Base-by-base conservation (phyloP, 2,797 vertebrate species). In the Falco berigora region DNA sequence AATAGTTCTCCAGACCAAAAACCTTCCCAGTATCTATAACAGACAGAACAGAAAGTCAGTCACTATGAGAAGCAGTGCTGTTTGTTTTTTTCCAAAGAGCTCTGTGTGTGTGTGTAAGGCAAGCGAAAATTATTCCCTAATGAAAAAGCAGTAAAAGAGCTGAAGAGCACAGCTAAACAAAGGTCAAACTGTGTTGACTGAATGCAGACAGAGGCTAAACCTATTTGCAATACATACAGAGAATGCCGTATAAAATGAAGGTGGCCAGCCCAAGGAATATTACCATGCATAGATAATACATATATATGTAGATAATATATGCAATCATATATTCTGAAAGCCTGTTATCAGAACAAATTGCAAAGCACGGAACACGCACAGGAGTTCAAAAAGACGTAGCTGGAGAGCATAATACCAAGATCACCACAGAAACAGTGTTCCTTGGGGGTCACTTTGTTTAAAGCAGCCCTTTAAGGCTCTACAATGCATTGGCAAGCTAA, bases 111-210 rank as follows among this genome's bases (percentile, higher is more conserved):
- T 53, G 24, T 89, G 56, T 53, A 87, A 91, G 72, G 46, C 36
- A 67, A 81, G 52, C 82, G 52, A 71, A 86, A 96, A 89, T 34
- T 13, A 76, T 79, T 79, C 83, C 63, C 72, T 79, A 62, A 82
- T 64, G 74, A 88, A 85, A 92, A 93, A 89, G 46, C 61, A 93
- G 79, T 89, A 74, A 79, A 90, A 87, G 44, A 85, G 75, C 79
- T 86, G 72, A 71, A 87, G 68, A 85, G 56, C 32, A 34, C 64
- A 83, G 68, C 49, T 83, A 68, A 89, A 78, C 71, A 79, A 80
- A 83, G 86, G 84, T 90, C 86, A 85, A 9, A 53, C 28, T 1
- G 0, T 64, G 50, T 27, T 74, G 46, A 64, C 64, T 74, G 84
- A 72, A 89, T 18, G 18, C 74, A 92, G 67, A 21, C 62, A 79